These are phyloP conservation scores for Mormoops blainvillei DNA, from an alignment of 2,113 vertebrate genomes.

Conservation along the genomic window DNA sequence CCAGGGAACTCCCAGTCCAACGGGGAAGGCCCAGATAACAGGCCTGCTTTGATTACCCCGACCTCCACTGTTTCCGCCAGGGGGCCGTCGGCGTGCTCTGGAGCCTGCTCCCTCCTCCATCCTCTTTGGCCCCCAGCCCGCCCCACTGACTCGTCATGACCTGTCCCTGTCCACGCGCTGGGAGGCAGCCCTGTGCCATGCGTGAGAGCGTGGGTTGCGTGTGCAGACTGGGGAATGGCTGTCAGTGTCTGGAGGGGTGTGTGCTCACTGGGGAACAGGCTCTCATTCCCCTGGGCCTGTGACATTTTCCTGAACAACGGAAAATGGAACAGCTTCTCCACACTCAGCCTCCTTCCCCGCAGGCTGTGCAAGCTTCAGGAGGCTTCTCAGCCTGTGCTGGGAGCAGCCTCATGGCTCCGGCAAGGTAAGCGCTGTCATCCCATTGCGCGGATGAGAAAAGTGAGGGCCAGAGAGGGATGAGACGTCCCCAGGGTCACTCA, in stretches of 20 bases:
- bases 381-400: background rate
- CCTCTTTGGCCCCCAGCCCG: background rate
- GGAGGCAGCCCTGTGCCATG: accelerated
- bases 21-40: background rate
- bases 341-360: background rate
- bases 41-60: too few relatives aligned
- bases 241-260: background rate
- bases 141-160: background rate
- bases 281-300: background rate
- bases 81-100: background rate
- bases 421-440: background rate
- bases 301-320: background rate
- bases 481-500: background rate
- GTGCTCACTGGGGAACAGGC: background rate
- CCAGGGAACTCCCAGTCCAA: background rate
- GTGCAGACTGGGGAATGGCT: background rate
- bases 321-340: background rate
- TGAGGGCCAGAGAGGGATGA: background rate
- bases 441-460: background rate
- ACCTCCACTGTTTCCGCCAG: background rate
- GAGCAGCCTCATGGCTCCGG: background rate
- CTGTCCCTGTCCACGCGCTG: accelerated
- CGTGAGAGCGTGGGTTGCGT: background rate
- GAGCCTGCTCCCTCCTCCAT: background rate
- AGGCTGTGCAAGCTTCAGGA: background rate